phyloP scores from a whole-genome alignment of 2,113 vertebrate genomes.

The Anarhynchus alexandrinus region DNA sequence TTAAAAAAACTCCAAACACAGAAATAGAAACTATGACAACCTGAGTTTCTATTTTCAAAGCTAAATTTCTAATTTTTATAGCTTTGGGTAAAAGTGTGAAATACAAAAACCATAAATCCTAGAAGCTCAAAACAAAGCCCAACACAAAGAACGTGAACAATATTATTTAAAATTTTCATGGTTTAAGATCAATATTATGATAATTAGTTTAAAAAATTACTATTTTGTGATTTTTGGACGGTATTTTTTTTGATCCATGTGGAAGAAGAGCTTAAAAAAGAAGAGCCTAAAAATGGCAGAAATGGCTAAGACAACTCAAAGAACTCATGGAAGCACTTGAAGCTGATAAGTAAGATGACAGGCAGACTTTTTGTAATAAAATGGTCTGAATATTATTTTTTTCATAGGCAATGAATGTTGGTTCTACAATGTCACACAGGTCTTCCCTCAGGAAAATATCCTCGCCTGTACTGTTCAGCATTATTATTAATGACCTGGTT shows the following conservation, averaged over 20 bases:
- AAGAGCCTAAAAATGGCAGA: background rate
- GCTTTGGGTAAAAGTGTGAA: background rate
- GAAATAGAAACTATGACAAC: background rate
- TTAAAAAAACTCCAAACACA: background rate
- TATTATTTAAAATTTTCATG: background rate
- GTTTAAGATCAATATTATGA: background rate
- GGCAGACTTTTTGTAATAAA: background rate
- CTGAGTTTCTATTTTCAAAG: background rate
- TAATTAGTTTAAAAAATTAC: background rate
- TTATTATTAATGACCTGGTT: background rate
- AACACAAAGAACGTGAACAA: background rate
- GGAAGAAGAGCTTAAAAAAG: background rate
- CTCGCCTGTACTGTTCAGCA: background rate
- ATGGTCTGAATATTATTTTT: background rate
- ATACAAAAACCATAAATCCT: background rate
- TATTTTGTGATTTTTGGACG: background rate
- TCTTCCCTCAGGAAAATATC: background rate
- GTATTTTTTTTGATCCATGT: background rate
- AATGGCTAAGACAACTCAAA: background rate
- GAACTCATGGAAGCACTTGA: background rate
- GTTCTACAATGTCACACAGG: background rate
- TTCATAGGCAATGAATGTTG: background rate
- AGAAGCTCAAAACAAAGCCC: background rate
- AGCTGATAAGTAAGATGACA: background rate
- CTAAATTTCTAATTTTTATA: background rate